Percentiles rank a stretch among this genome's conserved stretches.
Evolutionary conservation across 2,888 invertebrate genomes (phyloP).

Genomic region (Epicampocera succincta): DNA sequence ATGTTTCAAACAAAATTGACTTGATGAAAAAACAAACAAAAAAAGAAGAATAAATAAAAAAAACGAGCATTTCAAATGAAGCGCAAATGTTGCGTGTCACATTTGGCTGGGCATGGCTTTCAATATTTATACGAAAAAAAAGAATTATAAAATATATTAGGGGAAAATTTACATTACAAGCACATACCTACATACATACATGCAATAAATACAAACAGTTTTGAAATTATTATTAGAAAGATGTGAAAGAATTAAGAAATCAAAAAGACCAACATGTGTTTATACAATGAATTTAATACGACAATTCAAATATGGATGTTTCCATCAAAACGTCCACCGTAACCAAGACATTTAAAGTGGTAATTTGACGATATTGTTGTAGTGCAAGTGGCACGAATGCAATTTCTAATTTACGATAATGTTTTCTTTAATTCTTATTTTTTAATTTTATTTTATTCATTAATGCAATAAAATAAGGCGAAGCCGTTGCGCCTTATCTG

Average conservation of each 20-base stretch:
- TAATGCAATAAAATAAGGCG: too few relatives aligned
- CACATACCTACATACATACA: background rate
- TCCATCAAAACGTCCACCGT: too few relatives aligned
- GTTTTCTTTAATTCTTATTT: too few relatives aligned
- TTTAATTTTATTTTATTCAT: too few relatives aligned
- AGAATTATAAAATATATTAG: constrained; percentile 14
- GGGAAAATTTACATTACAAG: constrained; percentile 32
- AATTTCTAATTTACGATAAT: too few relatives aligned
- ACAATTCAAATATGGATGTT: too few relatives aligned
- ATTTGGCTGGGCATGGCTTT: constrained; percentile 47
- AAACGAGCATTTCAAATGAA: constrained; percentile 53
- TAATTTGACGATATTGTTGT: too few relatives aligned
- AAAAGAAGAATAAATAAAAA: constrained; percentile 28
- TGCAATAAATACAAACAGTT: background rate
- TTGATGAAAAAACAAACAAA: constrained; percentile 36
- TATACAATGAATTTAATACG: constrained; percentile 28
- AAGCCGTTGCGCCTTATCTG: too few relatives aligned
- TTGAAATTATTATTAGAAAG: constrained; percentile 16
- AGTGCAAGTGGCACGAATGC: too few relatives aligned
- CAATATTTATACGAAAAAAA: constrained; percentile 16
- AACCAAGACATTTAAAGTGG: too few relatives aligned
- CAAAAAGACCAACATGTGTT: constrained; percentile 61
- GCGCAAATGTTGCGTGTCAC: constrained; percentile 69
- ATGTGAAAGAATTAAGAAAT: background rate
- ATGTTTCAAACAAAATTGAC: constrained; percentile 22